Evolutionary conservation across 2,888 invertebrate genomes (phyloP), one percentile per base, ranked within the genome.

Genomic region (Microctonus hyperodae): DNA sequence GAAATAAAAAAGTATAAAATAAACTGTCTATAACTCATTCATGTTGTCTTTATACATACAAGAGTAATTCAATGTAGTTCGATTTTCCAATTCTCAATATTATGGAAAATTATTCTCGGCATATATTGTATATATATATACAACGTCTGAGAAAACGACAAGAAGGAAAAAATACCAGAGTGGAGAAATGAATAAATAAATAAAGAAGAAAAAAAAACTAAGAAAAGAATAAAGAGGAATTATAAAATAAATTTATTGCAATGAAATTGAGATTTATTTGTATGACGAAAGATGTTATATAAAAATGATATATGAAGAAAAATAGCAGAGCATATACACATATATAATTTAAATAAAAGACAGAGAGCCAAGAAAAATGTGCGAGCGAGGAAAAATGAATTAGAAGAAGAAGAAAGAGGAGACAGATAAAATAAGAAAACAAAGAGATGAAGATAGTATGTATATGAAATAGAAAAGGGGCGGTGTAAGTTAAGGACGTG

Each of bases 401-500:
- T 10, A 37, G 44, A 40, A 35, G 50, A 59, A 64, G 61, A 64
- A 51, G 40, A 20, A 53, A 35, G 56, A 65, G 64, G 60, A 61
- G 40, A 67, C 63, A 51, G 16, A 44, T 44, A 20, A 44, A 55
- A 16, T 16, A 55, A 55, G 44, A 31, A n/a, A 23, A 57, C 44
- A 61, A 65, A 64, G 57, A 61, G 40, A 67, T 66, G 60, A 50
- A 60, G 66, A 63, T 69, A 51, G 61, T 20, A 23, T n/a, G 13
- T 6, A 16, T 51, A 53, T 33, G 53, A 51, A 58, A 53, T 48
- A 62, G 60, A 53, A 56, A 62, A 58, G 50, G 62, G 40, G 11
- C 22, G 57, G 65, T 66, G 64, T 68, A 65, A 51, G 63, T 61
- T 35, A 44, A 58, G 40, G 35, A 37, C n/a, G 33, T 50, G 58